A percentile compares a stretch with the other conserved stretches of the same genome.
Evolutionary conservation across 2,113 vertebrate genomes (phyloP).

Genomic region (Ciconia stormi): DNA sequence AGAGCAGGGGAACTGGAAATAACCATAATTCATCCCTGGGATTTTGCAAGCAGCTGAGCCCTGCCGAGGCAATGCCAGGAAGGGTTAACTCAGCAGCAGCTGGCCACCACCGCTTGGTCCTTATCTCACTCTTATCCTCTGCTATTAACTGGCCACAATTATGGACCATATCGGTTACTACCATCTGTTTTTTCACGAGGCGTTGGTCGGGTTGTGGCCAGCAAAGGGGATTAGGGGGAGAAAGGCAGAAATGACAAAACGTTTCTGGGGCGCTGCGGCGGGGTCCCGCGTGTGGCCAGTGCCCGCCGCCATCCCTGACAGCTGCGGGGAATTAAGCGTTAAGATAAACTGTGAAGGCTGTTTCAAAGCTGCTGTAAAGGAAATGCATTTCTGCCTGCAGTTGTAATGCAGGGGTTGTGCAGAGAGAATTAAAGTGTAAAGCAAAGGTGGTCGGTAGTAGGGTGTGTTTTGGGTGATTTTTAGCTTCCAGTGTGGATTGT

Average conservation of each 20-base stretch:
- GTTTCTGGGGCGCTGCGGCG: neutral
- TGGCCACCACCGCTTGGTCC: constrained; percentile 54
- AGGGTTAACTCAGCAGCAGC: constrained; percentile 71
- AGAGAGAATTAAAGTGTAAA: neutral
- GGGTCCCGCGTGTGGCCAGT: neutral
- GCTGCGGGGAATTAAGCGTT: constrained; percentile 54
- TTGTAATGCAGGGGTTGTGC: neutral
- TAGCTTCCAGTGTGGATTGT: neutral
- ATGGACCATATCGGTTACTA: constrained; percentile 58
- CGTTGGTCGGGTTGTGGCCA: constrained; percentile 48
- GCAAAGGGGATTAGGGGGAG: constrained; percentile 65
- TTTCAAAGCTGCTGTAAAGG: constrained; percentile 47
- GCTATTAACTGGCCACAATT: constrained; percentile 62
- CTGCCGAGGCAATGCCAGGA: neutral
- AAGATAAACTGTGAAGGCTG: constrained; percentile 72
- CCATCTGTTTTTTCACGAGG: constrained; percentile 71
- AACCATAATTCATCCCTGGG: neutral
- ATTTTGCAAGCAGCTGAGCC: neutral
- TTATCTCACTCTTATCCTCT: constrained; percentile 63
- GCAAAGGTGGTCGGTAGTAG: neutral
- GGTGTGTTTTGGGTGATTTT: neutral
- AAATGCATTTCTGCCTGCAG: constrained; percentile 19
- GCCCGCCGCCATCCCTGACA: constrained; percentile 25
- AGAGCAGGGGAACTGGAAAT: neutral
- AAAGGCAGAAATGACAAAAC: constrained; percentile 46